Base-by-base conservation (phyloP, 1,140 invertebrate species). In the Helicoverpa armigera region DNA sequence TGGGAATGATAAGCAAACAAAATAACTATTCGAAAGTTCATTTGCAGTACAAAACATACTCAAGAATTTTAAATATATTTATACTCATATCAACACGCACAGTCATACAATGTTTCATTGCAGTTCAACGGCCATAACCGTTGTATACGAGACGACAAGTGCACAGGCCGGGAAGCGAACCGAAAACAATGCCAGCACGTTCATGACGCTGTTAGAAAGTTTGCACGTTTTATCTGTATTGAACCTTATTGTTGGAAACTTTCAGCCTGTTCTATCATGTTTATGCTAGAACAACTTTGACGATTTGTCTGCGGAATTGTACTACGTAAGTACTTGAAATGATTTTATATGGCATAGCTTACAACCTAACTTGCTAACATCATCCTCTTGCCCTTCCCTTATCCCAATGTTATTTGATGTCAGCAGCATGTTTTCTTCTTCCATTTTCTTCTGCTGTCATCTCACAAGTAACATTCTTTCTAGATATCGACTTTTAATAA, bases 111-210 rank as follows among this genome's bases (percentile, higher is more conserved):
- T 10, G 5, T 58, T 58, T 18, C 54, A n/a, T 58, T 9, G 16
- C 18, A 23, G 56, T 58, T 58, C 18, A 58, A 58, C 18, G 56
- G 18, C 18, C 18, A 58, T 58, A 58, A 58, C 56, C 12, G 56
- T 18, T 29, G 56, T 58, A 9, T 58, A 58, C 56, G 56, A 58
- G 56, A 11, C 3, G n/a, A 56, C 56, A n/a, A 58, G 18, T 58
- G 60, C 31, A 63, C 29, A 29, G 14, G 23, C 13, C 14, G 60
- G 29, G 13, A 63, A 35, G 29, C 11, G 29, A 63, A 13, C 60
- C 60, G 60, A 63, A 63, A 35, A 63, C 60, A 63, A 63, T 63
- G 60, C 31, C 29, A 23, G 12, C 29, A 12, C 60, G 31, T 63
- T 3, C 60, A 63, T 63, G 29, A 1, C 10, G 29, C 29, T 29